These are phyloP conservation scores for Larimichthys crocea DNA, from an alignment of 2,113 vertebrate species.

Conservation along the genomic window DNA sequence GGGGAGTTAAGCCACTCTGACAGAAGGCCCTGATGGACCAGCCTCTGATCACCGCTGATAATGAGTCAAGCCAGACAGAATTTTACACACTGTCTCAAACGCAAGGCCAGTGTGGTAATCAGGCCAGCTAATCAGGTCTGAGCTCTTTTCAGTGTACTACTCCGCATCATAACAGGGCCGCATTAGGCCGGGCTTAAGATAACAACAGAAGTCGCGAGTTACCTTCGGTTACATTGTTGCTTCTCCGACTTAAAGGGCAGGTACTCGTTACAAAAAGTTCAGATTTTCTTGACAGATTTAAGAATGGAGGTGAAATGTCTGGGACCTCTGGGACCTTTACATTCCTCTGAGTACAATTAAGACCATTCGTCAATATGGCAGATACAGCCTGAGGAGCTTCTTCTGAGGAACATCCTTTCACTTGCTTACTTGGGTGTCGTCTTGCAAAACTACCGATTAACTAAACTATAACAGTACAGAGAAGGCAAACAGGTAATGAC, in stretches of 20 bases:
- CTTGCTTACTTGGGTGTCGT: not conserved
- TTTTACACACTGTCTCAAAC: conserved; percentile 69
- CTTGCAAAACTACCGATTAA: not conserved
- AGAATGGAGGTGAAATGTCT: conserved; percentile 32
- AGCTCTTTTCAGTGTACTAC: conserved; percentile 61
- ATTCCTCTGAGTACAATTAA: conserved; percentile 53
- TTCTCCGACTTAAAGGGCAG: conserved; percentile 15
- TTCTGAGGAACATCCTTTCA: not conserved
- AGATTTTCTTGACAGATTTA: conserved; percentile 33
- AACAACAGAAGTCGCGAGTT: conserved; percentile 13
- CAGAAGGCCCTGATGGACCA: conserved; percentile 72
- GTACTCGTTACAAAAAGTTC: conserved; percentile 21
- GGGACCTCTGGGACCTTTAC: conserved; percentile 50
- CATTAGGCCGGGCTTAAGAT: too few relatives aligned
- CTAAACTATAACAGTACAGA: not conserved
- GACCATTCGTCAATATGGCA: conserved; percentile 35
- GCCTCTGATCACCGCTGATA: conserved; percentile 72
- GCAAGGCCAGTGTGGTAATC: conserved; percentile 66
- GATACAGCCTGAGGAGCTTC: conserved; percentile 24
- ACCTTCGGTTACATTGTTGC: conserved; percentile 25
- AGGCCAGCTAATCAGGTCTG: conserved; percentile 79
- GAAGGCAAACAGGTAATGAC: not conserved
- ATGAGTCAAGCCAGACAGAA: conserved; percentile 76
- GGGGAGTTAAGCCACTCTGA: conserved; percentile 66
- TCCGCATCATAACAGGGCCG: conserved; percentile 26